Percentiles rank a stretch among this genome's conserved stretches.
Conservation (phyloP, 2,113 vertebrate genomes). For the Notarius quadriscutis region DNA sequence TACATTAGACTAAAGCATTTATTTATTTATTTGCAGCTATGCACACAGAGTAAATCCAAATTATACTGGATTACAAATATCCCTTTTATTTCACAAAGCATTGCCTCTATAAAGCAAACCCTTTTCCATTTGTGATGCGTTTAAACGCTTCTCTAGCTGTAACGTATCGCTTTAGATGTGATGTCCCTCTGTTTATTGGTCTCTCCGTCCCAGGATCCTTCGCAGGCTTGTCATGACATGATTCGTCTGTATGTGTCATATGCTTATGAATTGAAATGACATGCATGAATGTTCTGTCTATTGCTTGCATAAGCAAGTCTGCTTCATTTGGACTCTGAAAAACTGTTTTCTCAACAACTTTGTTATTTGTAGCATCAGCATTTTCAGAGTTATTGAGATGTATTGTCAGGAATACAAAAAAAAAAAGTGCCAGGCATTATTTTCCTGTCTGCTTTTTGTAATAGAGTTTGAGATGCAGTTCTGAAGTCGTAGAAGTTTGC, state of each 20-base stretch:
- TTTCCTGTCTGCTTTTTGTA: neutral
- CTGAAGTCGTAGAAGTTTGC: too few relatives aligned
- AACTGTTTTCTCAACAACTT: neutral
- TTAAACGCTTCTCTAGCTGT: neutral
- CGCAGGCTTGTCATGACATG: constrained; percentile 11
- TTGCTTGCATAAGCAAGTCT: neutral
- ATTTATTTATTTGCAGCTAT: neutral
- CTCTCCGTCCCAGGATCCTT: constrained; percentile 9
- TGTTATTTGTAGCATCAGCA: neutral
- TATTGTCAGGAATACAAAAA: neutral
- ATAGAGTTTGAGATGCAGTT: neutral
- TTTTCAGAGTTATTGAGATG: neutral
- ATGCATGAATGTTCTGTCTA: neutral
- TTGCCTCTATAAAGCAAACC: neutral
- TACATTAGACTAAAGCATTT: neutral
- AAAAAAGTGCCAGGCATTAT: neutral
- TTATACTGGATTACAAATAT: neutral
- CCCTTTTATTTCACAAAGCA: neutral
- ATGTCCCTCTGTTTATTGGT: neutral
- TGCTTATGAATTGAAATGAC: constrained; percentile 3
- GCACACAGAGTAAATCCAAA: neutral
- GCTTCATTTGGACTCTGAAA: neutral
- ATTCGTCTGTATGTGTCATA: neutral
- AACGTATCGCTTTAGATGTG: neutral
- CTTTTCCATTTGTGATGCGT: neutral